Evolutionary conservation across 1,140 invertebrate genomes (phyloP).

Genomic region (Drosophila seguyi): DNA sequence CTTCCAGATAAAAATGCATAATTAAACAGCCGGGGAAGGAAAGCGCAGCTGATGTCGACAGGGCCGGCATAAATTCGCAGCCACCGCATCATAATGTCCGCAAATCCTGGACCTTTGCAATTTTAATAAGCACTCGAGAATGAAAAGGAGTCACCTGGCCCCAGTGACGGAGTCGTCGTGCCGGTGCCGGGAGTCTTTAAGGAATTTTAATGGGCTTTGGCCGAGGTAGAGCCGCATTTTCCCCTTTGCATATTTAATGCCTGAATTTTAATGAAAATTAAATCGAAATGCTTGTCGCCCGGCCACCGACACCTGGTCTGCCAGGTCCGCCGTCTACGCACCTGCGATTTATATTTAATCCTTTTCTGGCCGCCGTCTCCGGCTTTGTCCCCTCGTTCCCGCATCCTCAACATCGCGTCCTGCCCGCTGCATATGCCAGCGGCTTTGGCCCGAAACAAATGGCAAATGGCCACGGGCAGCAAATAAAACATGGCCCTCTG

Average conservation of each 20-base stretch:
- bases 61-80: slow-evolving; percentile 75
- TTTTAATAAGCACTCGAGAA: slow-evolving; percentile 84
- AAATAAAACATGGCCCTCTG: slow-evolving; percentile 77
- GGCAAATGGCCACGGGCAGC: slow-evolving; percentile 71
- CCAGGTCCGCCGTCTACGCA: slow-evolving; percentile 45
- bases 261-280: slow-evolving; percentile 84
- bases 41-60: slow-evolving; percentile 51
- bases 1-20: slow-evolving; percentile 79
- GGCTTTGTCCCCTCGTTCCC: neutral
- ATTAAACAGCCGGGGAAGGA: slow-evolving; percentile 61
- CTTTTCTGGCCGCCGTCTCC: slow-evolving; percentile 41
- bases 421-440: slow-evolving; percentile 35
- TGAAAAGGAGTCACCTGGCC: slow-evolving; percentile 73
- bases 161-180: slow-evolving; percentile 10
- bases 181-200: slow-evolving; percentile 63
- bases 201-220: slow-evolving; percentile 80
- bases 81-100: slow-evolving; percentile 82
- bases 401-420: neutral
- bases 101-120: slow-evolving; percentile 79
- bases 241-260: slow-evolving; percentile 81
- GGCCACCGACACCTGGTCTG: slow-evolving; percentile 60
- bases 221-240: slow-evolving; percentile 61
- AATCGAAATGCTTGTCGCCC: slow-evolving; percentile 74
- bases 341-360: slow-evolving; percentile 75
- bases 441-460: slow-evolving; percentile 38